phyloP scores from a whole-genome alignment of 2,797 vertebrate genomes.

The Sandelia bainsii region DNA sequence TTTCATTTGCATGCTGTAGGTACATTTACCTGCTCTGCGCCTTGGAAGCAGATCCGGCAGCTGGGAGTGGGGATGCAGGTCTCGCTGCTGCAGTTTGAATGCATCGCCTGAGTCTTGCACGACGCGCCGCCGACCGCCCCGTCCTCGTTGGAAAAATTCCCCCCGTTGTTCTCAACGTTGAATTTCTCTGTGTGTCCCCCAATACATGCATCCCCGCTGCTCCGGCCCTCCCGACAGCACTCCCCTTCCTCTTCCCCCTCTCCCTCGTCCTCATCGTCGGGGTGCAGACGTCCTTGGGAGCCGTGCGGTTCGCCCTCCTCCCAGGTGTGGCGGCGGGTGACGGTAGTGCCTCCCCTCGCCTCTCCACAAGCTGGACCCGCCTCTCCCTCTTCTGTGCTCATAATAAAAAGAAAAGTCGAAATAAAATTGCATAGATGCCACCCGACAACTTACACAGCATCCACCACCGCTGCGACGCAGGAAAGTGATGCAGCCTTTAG shows the following conservation, averaged over 20 bases:
- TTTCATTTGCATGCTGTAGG: not conserved
- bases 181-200: slow-evolving; percentile 36
- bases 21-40: slow-evolving; percentile 88
- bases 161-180: slow-evolving; percentile 28
- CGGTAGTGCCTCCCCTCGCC: slow-evolving; percentile 52
- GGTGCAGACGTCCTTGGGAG: slow-evolving; percentile 60
- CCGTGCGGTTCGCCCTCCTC: slow-evolving; percentile 50
- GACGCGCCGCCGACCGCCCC: slow-evolving; percentile 59
- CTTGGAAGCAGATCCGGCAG: slow-evolving; percentile 96
- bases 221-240: slow-evolving; percentile 25
- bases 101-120: slow-evolving; percentile 75
- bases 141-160: slow-evolving; percentile 48
- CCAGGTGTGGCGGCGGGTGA: slow-evolving; percentile 67
- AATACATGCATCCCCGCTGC: slow-evolving; percentile 36
- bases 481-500: slow-evolving; percentile 28
- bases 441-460: slow-evolving; percentile 11
- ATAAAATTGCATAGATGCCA: slow-evolving; percentile 64
- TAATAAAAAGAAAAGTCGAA: slow-evolving; percentile 61
- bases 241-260: slow-evolving; percentile 16
- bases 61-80: slow-evolving; percentile 88
- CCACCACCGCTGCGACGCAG: slow-evolving; percentile 34
- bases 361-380: slow-evolving; percentile 61
- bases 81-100: slow-evolving; percentile 90
- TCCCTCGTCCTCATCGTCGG: slow-evolving; percentile 37
- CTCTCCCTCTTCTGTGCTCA: slow-evolving; percentile 76